Percentiles rank a stretch among this genome's conserved stretches.
Evolutionary conservation across 2,113 vertebrate species (phyloP).

Genomic region (Cyprinodon variegatus): DNA sequence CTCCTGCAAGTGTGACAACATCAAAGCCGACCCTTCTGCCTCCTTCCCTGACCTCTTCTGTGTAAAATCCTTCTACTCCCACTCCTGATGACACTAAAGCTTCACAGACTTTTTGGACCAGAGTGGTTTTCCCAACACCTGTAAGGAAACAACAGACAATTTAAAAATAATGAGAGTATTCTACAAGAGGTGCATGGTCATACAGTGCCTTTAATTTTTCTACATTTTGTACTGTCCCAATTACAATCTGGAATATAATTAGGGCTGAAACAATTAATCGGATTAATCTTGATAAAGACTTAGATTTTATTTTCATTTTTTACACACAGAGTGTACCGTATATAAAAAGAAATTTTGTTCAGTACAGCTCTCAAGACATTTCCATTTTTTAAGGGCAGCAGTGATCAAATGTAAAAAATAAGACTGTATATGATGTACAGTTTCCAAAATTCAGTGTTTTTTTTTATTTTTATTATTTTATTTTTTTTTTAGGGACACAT

Average conservation of each 20-base stretch:
- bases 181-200: background rate
- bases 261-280: too few species aligned
- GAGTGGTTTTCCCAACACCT: slow-evolving; percentile 96
- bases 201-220: background rate
- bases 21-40: slow-evolving; percentile 93
- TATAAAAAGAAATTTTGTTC: too few species aligned
- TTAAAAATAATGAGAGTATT: background rate
- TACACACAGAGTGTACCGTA: too few species aligned
- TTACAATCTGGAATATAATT: background rate
- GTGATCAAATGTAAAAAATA: too few species aligned
- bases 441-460: too few species aligned
- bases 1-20: slow-evolving; percentile 89
- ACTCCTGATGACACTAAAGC: slow-evolving; percentile 80
- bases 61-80: slow-evolving; percentile 91
- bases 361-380: too few species aligned
- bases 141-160: slow-evolving; percentile 11
- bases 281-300: too few species aligned
- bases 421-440: too few species aligned
- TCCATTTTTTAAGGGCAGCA: too few species aligned
- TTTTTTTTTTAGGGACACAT: too few species aligned
- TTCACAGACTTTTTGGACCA: slow-evolving; percentile 89
- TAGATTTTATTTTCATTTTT: too few species aligned
- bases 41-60: slow-evolving; percentile 90
- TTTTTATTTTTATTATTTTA: too few species aligned
- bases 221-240: background rate